Evolutionary conservation across 1,140 invertebrate species (phyloP).

Genomic region (Metaphire vulgaris): DNA sequence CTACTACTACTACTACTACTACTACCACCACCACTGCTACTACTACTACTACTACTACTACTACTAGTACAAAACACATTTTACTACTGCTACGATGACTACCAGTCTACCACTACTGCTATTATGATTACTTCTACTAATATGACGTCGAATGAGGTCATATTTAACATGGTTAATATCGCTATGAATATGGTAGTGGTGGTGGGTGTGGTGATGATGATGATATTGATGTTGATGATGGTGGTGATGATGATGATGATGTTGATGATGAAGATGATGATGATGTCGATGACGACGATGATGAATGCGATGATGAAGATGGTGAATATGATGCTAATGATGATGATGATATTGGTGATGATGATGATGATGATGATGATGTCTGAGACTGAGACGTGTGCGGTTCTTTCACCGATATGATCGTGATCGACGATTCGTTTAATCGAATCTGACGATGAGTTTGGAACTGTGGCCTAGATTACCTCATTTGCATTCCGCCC

Average conservation of each 20-base stretch:
- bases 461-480: too few species aligned
- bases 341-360: background rate
- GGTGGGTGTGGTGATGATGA: constrained; percentile 20
- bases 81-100: too few species aligned
- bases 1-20: too few species aligned
- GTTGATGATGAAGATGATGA: constrained; percentile 12
- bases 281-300: constrained; percentile 15
- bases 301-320: constrained; percentile 1
- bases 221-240: constrained; percentile 22
- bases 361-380: background rate
- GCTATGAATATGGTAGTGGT: constrained; percentile 11
- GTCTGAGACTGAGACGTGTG: background rate
- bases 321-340: background rate
- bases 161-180: too few species aligned
- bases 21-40: too few species aligned
- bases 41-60: too few species aligned
- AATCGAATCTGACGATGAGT: background rate
- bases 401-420: too few species aligned
- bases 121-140: too few species aligned
- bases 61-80: too few species aligned
- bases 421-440: background rate
- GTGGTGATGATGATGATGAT: constrained; percentile 19
- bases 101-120: too few species aligned
- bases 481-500: too few species aligned
- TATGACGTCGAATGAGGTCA: too few species aligned